phyloP scores from a whole-genome alignment of 2,888 invertebrate genomes.

The Drosophila meridionalis region DNA sequence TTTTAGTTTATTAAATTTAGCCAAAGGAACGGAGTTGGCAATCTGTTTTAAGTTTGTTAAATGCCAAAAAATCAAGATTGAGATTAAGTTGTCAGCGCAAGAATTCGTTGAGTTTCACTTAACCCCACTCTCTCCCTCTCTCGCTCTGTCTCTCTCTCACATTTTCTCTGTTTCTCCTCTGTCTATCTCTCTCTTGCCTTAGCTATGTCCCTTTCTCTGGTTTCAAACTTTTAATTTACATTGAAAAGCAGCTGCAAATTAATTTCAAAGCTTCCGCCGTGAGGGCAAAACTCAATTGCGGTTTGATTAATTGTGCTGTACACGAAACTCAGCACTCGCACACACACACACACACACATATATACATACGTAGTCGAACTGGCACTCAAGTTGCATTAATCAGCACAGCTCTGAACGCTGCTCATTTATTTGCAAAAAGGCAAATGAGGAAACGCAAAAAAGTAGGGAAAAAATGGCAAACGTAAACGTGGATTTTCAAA shows the following conservation, averaged over 20 bases:
- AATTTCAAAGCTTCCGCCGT: conserved; percentile 55
- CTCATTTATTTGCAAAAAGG: conserved; percentile 73
- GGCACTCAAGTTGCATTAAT: conserved; percentile 72
- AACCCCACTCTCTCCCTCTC: not conserved
- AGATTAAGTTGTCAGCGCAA: conserved; percentile 40
- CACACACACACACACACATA: conserved; percentile 9
- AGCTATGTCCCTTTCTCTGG: not conserved
- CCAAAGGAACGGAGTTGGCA: conserved; percentile 36
- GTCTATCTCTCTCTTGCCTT: not conserved
- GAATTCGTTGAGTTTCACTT: conserved; percentile 17
- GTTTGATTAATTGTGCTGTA: conserved; percentile 72
- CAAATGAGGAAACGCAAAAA: conserved; percentile 59
- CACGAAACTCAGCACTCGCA: conserved; percentile 31
- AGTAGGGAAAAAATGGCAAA: conserved; percentile 26
- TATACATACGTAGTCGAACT: conserved; percentile 39
- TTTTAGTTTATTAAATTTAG: conserved; percentile 80
- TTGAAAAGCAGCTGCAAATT: conserved; percentile 58
- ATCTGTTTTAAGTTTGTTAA: conserved; percentile 77
- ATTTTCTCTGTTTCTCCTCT: not conserved
- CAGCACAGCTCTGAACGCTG: conserved; percentile 68
- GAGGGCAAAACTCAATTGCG: conserved; percentile 61
- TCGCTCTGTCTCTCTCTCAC: not conserved
- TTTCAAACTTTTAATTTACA: conserved; percentile 63
- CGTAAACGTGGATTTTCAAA: conserved; percentile 46
- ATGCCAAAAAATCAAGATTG: conserved; percentile 68